phyloP scores from a whole-genome alignment of 2,888 invertebrate genomes.

The Chirona hameri region DNA sequence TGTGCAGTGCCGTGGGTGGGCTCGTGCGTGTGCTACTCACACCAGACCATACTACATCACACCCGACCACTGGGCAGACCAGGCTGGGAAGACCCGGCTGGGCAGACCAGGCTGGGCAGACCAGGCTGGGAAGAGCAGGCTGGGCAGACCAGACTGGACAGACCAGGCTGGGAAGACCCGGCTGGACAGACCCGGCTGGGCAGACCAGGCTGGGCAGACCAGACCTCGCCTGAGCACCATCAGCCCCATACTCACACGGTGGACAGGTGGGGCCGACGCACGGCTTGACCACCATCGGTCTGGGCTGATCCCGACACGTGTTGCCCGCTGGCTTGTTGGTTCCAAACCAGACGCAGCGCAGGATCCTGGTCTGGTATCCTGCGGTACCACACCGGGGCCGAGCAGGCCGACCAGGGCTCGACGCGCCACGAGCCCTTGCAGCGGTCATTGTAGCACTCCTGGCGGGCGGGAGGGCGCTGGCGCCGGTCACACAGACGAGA shows the following conservation, averaged over 20 bases:
- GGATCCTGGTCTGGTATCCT: conserved; percentile 80
- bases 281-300: conserved; percentile 72
- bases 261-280: conserved; percentile 70
- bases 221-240: too few species aligned
- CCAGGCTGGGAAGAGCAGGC: too few species aligned
- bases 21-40: too few species aligned
- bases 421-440: conserved; percentile 87
- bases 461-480: conserved; percentile 68
- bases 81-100: too few species aligned
- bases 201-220: too few species aligned
- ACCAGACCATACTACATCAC: too few species aligned
- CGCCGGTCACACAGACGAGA: conserved; percentile 64
- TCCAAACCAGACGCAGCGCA: conserved; percentile 90
- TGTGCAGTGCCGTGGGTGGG: too few species aligned
- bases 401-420: conserved; percentile 92
- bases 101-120: too few species aligned
- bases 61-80: too few species aligned
- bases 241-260: conserved; percentile 5
- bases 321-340: conserved; percentile 77
- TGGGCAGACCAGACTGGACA: too few species aligned
- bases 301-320: conserved; percentile 70
- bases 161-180: too few species aligned
- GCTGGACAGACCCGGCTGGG: too few species aligned
- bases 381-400: conserved; percentile 73
- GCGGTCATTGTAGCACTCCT: conserved; percentile 75